Conservation (phyloP, 64 coral and sea anemone species). For the Acropora yongei region DNA sequence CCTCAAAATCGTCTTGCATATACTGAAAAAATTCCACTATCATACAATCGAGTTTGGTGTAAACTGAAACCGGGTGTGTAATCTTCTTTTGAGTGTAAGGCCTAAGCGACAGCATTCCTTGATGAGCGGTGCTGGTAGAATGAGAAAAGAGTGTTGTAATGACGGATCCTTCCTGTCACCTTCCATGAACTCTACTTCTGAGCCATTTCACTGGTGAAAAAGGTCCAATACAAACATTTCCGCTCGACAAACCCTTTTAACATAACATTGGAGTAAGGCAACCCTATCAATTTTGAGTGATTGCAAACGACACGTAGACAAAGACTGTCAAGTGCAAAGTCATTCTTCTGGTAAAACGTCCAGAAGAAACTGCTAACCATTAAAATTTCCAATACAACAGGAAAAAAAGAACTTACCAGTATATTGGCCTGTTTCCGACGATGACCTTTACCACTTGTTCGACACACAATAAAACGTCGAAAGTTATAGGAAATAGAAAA, state of each 20-base stretch:
- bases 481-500: no score
- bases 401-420: neutral
- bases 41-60: neutral
- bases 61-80: slow-evolving; percentile 4
- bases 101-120: slow-evolving; percentile 4
- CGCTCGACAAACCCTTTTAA: neutral
- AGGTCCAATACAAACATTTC: neutral
- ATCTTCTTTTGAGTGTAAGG: neutral
- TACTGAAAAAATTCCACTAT: neutral
- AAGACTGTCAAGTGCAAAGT: neutral
- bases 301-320: neutral
- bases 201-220: neutral
- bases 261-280: neutral
- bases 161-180: neutral
- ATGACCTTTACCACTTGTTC: neutral
- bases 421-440: neutral
- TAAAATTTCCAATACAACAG: neutral
- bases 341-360: neutral
- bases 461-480: neutral
- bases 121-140: neutral
- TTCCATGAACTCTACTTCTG: neutral
- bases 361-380: neutral
- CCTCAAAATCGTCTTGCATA: neutral
- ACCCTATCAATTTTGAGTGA: neutral
- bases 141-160: neutral